Evolutionary conservation across 1,140 invertebrate genomes (phyloP).

Genomic region (Dendroctonus ponderosae): DNA sequence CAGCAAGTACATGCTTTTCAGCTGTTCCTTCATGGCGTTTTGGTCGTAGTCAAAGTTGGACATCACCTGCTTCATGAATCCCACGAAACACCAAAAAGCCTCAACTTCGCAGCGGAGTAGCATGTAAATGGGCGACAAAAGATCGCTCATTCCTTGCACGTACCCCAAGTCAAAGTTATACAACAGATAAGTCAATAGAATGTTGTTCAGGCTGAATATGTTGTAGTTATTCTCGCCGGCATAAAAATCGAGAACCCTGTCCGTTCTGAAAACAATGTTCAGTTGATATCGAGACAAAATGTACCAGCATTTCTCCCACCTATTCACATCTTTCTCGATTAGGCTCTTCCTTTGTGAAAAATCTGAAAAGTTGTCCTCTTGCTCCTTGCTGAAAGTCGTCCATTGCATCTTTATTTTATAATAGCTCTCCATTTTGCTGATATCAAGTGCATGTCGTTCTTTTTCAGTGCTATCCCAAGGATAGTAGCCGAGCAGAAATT

Average conservation of each 20-base stretch:
- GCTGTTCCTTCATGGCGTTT: constrained; percentile 92
- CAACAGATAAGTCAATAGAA: constrained; percentile 99
- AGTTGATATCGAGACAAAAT: neutral
- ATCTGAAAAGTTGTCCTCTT: constrained; percentile 85
- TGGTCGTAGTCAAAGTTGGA: constrained; percentile 98
- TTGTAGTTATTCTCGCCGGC: constrained; percentile 90
- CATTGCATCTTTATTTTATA: constrained; percentile 96
- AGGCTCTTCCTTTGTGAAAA: constrained; percentile 90
- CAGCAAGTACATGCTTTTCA: constrained; percentile 80
- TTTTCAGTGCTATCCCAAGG: constrained; percentile 77
- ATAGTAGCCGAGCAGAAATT: constrained; percentile 88
- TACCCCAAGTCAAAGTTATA: constrained; percentile 98
- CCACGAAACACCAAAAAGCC: constrained; percentile 99
- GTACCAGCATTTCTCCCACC: constrained; percentile 2
- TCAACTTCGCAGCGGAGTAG: constrained; percentile 91
- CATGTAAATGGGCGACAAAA: constrained; percentile 89
- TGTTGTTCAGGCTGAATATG: constrained; percentile 79
- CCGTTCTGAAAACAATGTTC: constrained; percentile 64
- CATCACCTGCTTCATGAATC: constrained; percentile 95
- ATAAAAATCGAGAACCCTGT: constrained; percentile 88
- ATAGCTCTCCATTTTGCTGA: constrained; percentile 82
- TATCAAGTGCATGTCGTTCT: constrained; percentile 68
- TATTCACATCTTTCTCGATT: constrained; percentile 96
- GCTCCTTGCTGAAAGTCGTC: constrained; percentile 82
- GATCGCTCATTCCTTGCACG: constrained; percentile 96